phyloP scores from a whole-genome alignment of 2,797 vertebrate species.

The Lithobates sylvaticus region DNA sequence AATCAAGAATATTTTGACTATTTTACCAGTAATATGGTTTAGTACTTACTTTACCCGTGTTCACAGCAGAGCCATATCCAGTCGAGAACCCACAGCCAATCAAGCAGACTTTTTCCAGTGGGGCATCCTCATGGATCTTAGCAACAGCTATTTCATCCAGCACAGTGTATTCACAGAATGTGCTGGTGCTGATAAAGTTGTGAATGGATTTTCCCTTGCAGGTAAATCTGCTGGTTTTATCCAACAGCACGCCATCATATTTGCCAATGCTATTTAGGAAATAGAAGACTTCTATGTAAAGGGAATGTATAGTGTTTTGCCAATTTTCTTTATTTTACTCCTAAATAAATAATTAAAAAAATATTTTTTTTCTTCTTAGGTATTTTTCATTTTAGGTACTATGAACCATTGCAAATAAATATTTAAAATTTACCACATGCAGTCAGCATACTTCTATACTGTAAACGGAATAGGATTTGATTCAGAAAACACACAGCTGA shows the following conservation, averaged over 20 bases:
- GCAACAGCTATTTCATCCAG: conserved; percentile 71
- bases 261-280: conserved; percentile 3
- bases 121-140: conserved; percentile 74
- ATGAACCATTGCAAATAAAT: too few species aligned
- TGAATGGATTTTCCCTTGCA: conserved; percentile 78
- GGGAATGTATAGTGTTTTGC: neutral
- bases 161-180: conserved; percentile 82
- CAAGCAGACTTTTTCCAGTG: conserved; percentile 79
- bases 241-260: conserved; percentile 64
- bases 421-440: too few species aligned
- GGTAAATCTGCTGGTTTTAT: conserved; percentile 75
- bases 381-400: too few species aligned
- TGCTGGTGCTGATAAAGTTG: conserved; percentile 75
- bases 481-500: too few species aligned
- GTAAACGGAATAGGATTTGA: too few species aligned
- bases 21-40: neutral
- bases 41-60: conserved; percentile 74
- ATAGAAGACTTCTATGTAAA: neutral
- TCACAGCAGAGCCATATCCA: conserved; percentile 80
- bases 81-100: conserved; percentile 79
- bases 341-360: too few species aligned
- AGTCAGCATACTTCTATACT: too few species aligned
- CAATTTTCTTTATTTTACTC: neutral
- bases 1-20: neutral
- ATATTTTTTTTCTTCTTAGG: too few species aligned